Base-by-base conservation (phyloP, 2,888 invertebrate genomes). In the Tetragonula carbonaria region DNA sequence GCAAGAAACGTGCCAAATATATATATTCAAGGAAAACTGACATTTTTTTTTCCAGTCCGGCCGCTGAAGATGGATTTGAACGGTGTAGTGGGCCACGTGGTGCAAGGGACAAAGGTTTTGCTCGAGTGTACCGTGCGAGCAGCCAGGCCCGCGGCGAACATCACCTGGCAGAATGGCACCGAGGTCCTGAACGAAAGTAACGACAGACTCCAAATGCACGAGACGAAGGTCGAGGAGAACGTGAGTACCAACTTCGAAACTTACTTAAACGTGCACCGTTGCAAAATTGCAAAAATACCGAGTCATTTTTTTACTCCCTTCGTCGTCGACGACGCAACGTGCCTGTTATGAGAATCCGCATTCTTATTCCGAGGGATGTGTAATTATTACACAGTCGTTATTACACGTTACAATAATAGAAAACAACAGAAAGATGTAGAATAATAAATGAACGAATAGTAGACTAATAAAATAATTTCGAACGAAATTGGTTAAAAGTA, bases 91-190 rank as follows among this genome's bases (percentile, higher is more conserved):
- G 96, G 97, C 90, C 97, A 98, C 94, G 97, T 97, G 51, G 97
- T 97, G 14, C 97, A 97, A 92, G 98, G 98, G 50, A 97, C 97
- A 13, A 96, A 97, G 91, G 97, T 98, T 76, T 96, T 97, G 76
- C 96, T 98, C 85, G 96, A 96, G 93, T 98, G 98, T 93, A 95
- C 95, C 87, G 97, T 98, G 5, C 96, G 96, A 59, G 98, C 98
- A 0, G 98, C 98, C 0, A 95, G 97, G 70, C 98, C 98, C 0
- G 96, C 97, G 0, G 98, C 98, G 16, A 96, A 96, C 90, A 96
- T 98, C 82, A 96, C 97, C 80, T 98, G 98, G 98, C 97, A 96
- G 95, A 98, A 98, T 94, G 97, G 97, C 28, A 96, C 97, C 0
- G 94, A 95, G 72, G 93, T 93, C 59, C 88, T 95, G 79, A 88